These are phyloP conservation scores for Camponotus fellah DNA, from an alignment of 2,888 invertebrate species.

Conservation along the genomic window DNA sequence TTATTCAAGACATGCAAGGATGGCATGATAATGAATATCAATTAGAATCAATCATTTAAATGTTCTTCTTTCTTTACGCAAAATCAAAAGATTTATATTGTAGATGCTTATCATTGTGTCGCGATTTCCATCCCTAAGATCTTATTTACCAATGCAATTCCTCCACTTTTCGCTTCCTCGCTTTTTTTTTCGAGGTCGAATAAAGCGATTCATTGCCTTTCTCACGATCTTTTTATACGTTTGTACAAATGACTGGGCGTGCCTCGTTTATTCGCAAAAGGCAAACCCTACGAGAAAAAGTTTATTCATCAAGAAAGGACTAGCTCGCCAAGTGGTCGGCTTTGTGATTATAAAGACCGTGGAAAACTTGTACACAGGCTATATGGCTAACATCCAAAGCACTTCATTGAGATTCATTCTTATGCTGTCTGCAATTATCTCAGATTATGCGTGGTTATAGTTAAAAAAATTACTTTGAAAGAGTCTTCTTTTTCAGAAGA, in stretches of 20 bases:
- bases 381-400: slow-evolving; percentile 18
- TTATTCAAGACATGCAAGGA: not conserved
- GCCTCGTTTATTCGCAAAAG: slow-evolving; percentile 71
- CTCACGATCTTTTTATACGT: slow-evolving; percentile 50
- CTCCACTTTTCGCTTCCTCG: slow-evolving; percentile 44
- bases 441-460: not conserved
- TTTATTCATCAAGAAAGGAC: slow-evolving; percentile 63
- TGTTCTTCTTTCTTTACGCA: no score
- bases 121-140: slow-evolving; percentile 42
- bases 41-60: not conserved
- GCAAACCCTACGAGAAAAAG: slow-evolving; percentile 64
- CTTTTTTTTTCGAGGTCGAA: slow-evolving; percentile 44
- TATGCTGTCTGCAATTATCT: slow-evolving; percentile 5
- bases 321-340: slow-evolving; percentile 62
- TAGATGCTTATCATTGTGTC: not conserved
- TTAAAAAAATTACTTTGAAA: not conserved
- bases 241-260: slow-evolving; percentile 72
- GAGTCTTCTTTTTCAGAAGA: not conserved
- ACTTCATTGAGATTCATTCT: slow-evolving; percentile 42
- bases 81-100: not conserved
- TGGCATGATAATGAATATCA: not conserved
- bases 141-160: slow-evolving; percentile 46
- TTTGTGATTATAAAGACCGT: slow-evolving; percentile 60
- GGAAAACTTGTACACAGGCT: slow-evolving; percentile 51
- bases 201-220: slow-evolving; percentile 63